Conservation (phyloP, 2,888 invertebrate species). For the Dexiosoma caninum region DNA sequence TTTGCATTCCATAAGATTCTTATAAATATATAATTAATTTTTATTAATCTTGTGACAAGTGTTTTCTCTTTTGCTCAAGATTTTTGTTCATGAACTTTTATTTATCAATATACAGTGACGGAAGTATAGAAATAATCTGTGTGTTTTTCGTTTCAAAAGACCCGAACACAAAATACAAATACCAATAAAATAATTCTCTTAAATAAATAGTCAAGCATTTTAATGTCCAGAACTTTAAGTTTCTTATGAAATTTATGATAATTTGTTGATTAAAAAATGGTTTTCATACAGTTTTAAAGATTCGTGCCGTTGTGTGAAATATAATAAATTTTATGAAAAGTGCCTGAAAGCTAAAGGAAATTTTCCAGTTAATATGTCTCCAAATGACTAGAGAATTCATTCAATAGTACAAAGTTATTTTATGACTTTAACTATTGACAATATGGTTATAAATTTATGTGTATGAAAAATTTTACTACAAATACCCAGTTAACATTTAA, state of each 20-base stretch:
- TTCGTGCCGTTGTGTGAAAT: background rate
- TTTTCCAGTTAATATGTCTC: constrained; percentile 3
- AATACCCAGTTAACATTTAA: background rate
- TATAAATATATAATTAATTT: background rate
- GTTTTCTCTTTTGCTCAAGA: background rate
- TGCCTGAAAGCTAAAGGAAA: background rate
- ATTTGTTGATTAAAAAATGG: background rate
- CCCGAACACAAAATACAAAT: background rate
- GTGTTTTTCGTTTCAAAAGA: background rate
- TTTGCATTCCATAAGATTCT: background rate
- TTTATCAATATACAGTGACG: constrained; percentile 13
- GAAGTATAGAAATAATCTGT: background rate
- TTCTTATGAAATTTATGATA: background rate
- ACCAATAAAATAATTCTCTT: too few relatives aligned
- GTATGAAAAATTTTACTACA: background rate
- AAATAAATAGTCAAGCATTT: background rate
- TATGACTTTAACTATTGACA: constrained; percentile 20
- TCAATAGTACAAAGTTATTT: constrained; percentile 36
- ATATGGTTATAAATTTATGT: background rate
- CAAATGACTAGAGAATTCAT: constrained; percentile 38
- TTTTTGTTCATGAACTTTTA: constrained; percentile 2
- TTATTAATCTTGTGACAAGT: background rate
- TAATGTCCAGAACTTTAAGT: background rate
- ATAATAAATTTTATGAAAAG: background rate
- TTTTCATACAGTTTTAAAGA: background rate